These are phyloP conservation scores for Penaeus vannamei DNA, from an alignment of 1,140 invertebrate genomes.

Conservation along the genomic window DNA sequence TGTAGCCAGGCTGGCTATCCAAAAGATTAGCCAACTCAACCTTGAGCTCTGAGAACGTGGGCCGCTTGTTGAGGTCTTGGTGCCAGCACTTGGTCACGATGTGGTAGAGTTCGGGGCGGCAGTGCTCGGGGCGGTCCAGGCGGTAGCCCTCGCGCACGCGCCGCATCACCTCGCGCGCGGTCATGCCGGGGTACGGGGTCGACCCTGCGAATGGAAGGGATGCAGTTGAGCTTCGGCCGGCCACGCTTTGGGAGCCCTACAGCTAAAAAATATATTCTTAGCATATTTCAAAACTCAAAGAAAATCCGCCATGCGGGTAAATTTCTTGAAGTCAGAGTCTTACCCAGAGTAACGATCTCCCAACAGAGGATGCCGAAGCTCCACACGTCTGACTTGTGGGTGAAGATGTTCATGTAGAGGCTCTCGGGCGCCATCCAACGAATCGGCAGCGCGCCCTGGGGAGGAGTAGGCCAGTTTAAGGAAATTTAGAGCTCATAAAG, in stretches of 20 bases:
- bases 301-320: not conserved
- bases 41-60: conserved; percentile 80
- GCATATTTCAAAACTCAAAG: not conserved
- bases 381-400: conserved; percentile 90
- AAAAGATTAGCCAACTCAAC: conserved; percentile 80
- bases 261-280: conserved; percentile 39
- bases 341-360: conserved; percentile 85
- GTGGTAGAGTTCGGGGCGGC: conserved; percentile 82
- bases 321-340: conserved; percentile 29
- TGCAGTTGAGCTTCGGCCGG: not conserved
- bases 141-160: conserved; percentile 83
- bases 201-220: conserved; percentile 76
- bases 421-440: conserved; percentile 93
- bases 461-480: not conserved
- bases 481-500: not conserved
- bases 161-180: conserved; percentile 83
- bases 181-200: conserved; percentile 86
- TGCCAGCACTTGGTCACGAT: conserved; percentile 84
- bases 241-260: not conserved
- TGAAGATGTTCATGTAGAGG: conserved; percentile 83
- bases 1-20: conserved; percentile 81
- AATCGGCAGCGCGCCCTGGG: conserved; percentile 76
- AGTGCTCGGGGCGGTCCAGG: conserved; percentile 83
- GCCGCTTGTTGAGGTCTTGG: conserved; percentile 81
- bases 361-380: conserved; percentile 88